Base-by-base conservation (phyloP, 1,140 invertebrate genomes). In the Dryas iulia region DNA sequence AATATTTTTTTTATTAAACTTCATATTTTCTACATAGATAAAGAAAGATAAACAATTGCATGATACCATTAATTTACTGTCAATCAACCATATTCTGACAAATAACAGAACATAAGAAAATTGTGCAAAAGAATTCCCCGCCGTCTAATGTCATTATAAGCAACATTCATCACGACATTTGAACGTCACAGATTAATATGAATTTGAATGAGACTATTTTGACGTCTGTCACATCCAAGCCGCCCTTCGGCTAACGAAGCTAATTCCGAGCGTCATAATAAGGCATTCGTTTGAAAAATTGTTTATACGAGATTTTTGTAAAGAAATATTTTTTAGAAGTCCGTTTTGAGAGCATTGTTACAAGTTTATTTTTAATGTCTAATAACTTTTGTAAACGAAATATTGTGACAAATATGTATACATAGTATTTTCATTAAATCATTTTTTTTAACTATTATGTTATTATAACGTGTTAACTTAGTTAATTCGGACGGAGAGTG, bases 171-270 rank as follows among this genome's bases (percentile, higher is more conserved):
- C 69, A 70, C 65, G 68, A 75, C 69, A 67, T 72, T 72, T 69
- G 56, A 69, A 77, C 77, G 69, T 80, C 72, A 53, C 63, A 71
- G 72, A 74, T 74, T 65, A 74, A 74, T 66, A 66, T 31, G 63
- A 82, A 81, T 87, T 77, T 66, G 72, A 78, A 79, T 80, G 72
- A 79, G 79, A 72, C 79, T 83, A 86, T 87, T 89, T 89, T 86
- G 87, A 87, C 81, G 82, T 82, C 85, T 89, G 87, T 86, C 87
- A 89, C 72, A 74, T 61, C 66, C 84, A 87, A 79, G 73, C 76
- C 72, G 74, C 81, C 85, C 80, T 85, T 80, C 77, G 84, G 85
- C 82, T 82, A 89, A 89, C 81, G 84, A 87, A 87, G 79, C 85
- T 86, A 87, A 89, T 87, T 84, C 77, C 69, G 57, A 71, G 76